Evolutionary conservation across 2,113 vertebrate species (phyloP), one percentile per base, ranked within the genome.

Genomic region (Okapia johnstoni): DNA sequence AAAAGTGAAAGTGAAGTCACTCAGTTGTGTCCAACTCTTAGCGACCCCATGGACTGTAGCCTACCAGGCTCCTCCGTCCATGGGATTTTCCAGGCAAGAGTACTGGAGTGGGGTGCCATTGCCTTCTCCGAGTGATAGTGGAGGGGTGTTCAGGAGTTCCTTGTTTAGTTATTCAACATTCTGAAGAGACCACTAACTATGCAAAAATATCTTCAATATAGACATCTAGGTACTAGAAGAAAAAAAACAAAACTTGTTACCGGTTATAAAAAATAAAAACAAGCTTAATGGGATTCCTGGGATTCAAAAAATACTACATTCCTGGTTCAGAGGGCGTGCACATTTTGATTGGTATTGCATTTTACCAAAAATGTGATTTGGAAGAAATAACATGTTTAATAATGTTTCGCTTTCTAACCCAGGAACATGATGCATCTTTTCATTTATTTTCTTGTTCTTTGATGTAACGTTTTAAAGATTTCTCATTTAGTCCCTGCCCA

Each of bases 231-330:
- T 63, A 33, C 19, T 36, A 86, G 6, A 90, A 57, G 19, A 15
- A 33, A 57, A 79, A 48, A 90, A 90, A 84, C 36, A 14, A 90
- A 76, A 90, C 21, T 50, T 57, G 7, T 73, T 89, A 55, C 61
- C 36, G 9, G 58, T 88, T 88, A n/a, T 92, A 77, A 66, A 97
- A 81, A 92, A n/a, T 92, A 73, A 88, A 94, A 86, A 55, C 89
- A 89, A 61, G 1, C 3, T 81, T 85, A 93, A 48, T 73, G 57
- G 26, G 46, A 54, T 61, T 83, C 19, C 61, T 91, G 30, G 48
- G 52, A 54, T 54, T 87, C 80, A 13, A 33, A 88, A 84, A 91
- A 77, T 87, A 43, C 55, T 43, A 80, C 26, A 13, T 57, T 83
- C 40, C 55, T 70, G n/a, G 4, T 61, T 93, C 43, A 46, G 28